Conservation (phyloP, 2,113 vertebrate genomes). For the Penelope pileata region DNA sequence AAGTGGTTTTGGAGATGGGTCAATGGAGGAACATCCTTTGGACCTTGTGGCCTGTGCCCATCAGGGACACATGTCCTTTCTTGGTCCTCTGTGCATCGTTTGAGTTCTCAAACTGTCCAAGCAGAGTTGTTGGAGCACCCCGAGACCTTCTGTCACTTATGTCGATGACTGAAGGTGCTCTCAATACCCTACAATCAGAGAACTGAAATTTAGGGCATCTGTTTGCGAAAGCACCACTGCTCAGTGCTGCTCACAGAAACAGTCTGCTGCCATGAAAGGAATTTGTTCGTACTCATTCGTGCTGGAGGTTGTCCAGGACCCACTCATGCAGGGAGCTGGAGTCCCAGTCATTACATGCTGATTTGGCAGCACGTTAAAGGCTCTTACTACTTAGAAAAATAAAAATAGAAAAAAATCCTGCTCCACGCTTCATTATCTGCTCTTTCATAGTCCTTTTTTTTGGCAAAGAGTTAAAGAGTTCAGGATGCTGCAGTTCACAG, state of each 20-base stretch:
- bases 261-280: not conserved
- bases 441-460: not conserved
- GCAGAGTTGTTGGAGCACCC: not conserved
- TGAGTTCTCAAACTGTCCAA: not conserved
- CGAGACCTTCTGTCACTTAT: not conserved
- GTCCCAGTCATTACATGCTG: not conserved
- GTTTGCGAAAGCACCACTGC: accelerated
- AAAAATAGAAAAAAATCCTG: not conserved
- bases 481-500: not conserved
- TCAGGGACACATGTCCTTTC: accelerated
- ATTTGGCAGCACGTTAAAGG: not conserved
- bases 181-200: not conserved
- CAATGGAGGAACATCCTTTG: not conserved
- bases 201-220: not conserved
- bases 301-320: not conserved
- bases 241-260: not conserved
- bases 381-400: not conserved
- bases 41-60: not conserved
- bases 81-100: not conserved
- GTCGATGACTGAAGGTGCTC: accelerated
- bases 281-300: not conserved
- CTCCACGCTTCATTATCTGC: not conserved
- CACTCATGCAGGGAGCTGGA: not conserved
- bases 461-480: not conserved
- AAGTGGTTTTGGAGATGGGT: not conserved